Evolutionary conservation across 2,888 invertebrate genomes (phyloP), one percentile per base, ranked within the genome.

Genomic region (Onchidella celtica): DNA sequence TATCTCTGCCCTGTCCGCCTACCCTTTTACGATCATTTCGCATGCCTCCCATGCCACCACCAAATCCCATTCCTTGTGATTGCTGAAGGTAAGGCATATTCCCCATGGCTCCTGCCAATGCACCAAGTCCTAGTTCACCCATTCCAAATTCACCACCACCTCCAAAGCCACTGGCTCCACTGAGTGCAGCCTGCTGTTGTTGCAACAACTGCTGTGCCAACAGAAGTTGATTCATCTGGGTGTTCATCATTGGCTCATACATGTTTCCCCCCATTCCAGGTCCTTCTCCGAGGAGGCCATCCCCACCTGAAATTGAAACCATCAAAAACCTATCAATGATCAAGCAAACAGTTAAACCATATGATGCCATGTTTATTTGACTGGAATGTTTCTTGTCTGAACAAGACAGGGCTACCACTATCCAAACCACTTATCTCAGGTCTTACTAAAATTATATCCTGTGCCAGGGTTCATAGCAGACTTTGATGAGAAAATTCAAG

Each of bases 151-250:
- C 75, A 38, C 27, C 72, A 6, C 79, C 79, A 11, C 78, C 78
- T 24, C 69, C 69, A 55, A 61, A 61, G 24, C 17, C 40, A 14
- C 63, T 63, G 34, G 29, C 66, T 21, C 59, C 70, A n/a, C 66
- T 57, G 29, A 72, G 63, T 27, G 61, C 47, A 27, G 72, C 79
- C 69, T 85, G 85, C 57, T 85, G 83, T 70, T 84, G n/a, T n/a
- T n/a, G 86, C 14, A 86, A 83, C 6, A 86, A 63, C 32, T 81
- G 80, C 27, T 83, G 84, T 21, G 86, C 86, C 61, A 86, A 38
- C 24, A 83, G 83, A 27, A 86, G 74, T 73, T 86, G 86, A 1
- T 79, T 79, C 47, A 79, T 47, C 65, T 79, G 79, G 24, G 57
- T 63, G 72, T 34, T 72, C 27, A 72, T 63, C 55, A 72, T 70